phyloP scores from a whole-genome alignment of 2,113 vertebrate genomes.

The Drymodes brunneopygia region DNA sequence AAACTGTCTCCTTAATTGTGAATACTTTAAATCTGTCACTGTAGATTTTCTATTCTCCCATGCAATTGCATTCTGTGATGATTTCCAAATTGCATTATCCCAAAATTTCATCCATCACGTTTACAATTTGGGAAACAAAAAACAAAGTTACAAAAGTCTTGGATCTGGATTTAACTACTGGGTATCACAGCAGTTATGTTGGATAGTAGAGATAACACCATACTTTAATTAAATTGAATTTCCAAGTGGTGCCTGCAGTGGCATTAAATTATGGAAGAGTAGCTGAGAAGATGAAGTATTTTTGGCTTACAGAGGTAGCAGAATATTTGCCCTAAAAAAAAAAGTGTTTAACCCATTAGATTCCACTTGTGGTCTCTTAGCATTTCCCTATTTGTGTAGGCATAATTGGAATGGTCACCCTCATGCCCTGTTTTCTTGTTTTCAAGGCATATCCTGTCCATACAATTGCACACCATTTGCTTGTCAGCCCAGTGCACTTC shows the following conservation, averaged over 20 bases:
- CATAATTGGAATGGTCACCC: not conserved
- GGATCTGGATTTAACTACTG: not conserved
- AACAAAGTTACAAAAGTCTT: not conserved
- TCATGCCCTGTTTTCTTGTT: not conserved
- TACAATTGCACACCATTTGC: not conserved
- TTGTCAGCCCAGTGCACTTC: not conserved
- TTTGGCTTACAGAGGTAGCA: not conserved
- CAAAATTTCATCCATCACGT: slow-evolving; percentile 42
- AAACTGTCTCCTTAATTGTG: slow-evolving; percentile 18
- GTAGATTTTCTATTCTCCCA: slow-evolving; percentile 15
- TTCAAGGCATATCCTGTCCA: not conserved
- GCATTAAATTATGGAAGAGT: not conserved
- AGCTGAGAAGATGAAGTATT: not conserved
- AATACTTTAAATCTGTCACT: slow-evolving; percentile 42
- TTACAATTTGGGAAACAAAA: slow-evolving; percentile 43
- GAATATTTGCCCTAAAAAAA: not conserved
- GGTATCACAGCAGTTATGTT: not conserved
- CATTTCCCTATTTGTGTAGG: not conserved
- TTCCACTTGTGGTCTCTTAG: not conserved
- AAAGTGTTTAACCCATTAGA: not conserved
- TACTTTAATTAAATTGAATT: not conserved
- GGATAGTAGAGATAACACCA: not conserved
- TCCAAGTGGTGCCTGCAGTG: not conserved
- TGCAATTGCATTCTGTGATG: slow-evolving; percentile 39
- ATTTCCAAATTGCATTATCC: slow-evolving; percentile 44